Evolutionary conservation across 2,113 vertebrate genomes (phyloP).

Genomic region (Centrocercus urophasianus): DNA sequence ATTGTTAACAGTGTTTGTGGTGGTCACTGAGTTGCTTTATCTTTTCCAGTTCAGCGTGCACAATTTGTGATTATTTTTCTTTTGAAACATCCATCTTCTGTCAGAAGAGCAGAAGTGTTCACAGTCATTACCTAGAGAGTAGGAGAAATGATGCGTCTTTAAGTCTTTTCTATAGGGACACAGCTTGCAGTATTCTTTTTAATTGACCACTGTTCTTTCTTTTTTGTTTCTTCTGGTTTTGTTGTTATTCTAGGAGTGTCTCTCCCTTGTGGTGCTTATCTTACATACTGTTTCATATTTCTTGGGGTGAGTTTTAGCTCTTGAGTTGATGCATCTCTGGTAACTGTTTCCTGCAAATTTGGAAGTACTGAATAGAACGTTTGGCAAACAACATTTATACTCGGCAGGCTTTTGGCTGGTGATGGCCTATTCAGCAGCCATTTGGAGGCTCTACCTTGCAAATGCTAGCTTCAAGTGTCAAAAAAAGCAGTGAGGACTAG

Average conservation of each 20-base stretch:
- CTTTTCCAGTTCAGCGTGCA: background rate
- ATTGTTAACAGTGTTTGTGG: background rate
- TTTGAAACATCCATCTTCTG: background rate
- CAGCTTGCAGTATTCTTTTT: background rate
- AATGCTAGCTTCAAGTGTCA: constrained; percentile 56
- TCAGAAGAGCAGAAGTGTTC: constrained; percentile 18
- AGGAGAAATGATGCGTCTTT: constrained; percentile 1
- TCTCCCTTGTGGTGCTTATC: background rate
- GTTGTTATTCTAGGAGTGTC: background rate
- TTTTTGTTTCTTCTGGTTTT: background rate
- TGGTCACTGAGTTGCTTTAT: background rate
- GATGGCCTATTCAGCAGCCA: background rate
- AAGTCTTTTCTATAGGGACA: background rate
- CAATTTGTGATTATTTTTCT: constrained; percentile 3
- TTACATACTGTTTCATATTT: background rate
- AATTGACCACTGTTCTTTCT: background rate
- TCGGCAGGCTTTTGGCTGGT: constrained; percentile 30
- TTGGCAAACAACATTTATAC: constrained; percentile 60
- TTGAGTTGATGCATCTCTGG: background rate
- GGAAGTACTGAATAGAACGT: background rate
- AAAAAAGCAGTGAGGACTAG: constrained; percentile 26
- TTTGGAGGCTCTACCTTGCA: constrained; percentile 41
- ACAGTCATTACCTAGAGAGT: background rate
- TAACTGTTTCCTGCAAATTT: background rate
- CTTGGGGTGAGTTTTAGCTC: background rate